A percentile compares a stretch with the other conserved stretches of the same genome.
Evolutionary conservation across 2,888 invertebrate species (phyloP).

Genomic region (Caenorhabditis panamensis): DNA sequence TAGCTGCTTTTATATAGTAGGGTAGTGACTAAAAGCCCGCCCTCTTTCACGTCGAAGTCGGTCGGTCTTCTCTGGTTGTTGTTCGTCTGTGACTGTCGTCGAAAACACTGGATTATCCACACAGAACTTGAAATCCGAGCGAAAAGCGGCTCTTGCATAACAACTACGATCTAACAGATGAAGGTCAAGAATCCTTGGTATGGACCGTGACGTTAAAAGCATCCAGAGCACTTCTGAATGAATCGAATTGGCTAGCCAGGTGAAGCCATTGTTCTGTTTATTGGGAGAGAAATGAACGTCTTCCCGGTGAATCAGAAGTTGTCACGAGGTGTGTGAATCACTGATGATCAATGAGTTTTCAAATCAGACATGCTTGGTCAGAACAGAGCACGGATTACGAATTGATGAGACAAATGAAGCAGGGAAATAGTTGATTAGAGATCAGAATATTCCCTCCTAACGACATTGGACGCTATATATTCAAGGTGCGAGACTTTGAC

Average conservation of each 20-base stretch:
- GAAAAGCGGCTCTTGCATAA: not conserved
- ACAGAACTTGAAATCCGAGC: not conserved
- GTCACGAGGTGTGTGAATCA: no score
- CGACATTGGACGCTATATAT: not conserved
- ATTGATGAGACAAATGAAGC: not conserved
- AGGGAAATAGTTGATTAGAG: not conserved
- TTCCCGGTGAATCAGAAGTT: no score
- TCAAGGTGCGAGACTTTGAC: no score
- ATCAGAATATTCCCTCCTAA: not conserved
- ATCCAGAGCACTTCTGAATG: not conserved
- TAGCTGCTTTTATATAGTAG: not conserved
- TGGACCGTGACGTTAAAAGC: not conserved
- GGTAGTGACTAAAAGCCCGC: not conserved
- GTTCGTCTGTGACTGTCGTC: not conserved
- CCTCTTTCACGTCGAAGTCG: not conserved
- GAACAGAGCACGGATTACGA: not conserved
- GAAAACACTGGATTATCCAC: slow-evolving; percentile 7
- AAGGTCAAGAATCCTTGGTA: no score
- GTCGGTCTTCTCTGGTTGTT: no score
- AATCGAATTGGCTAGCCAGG: no score
- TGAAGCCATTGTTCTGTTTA: slow-evolving; percentile 21
- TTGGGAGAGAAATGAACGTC: not conserved
- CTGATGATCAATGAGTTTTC: not conserved
- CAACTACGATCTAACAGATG: no score
- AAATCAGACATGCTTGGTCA: not conserved